Percentiles rank a stretch among this genome's conserved stretches.
Evolutionary conservation across 2,797 vertebrate species (phyloP).

Genomic region (Oreochromis mossambicus): DNA sequence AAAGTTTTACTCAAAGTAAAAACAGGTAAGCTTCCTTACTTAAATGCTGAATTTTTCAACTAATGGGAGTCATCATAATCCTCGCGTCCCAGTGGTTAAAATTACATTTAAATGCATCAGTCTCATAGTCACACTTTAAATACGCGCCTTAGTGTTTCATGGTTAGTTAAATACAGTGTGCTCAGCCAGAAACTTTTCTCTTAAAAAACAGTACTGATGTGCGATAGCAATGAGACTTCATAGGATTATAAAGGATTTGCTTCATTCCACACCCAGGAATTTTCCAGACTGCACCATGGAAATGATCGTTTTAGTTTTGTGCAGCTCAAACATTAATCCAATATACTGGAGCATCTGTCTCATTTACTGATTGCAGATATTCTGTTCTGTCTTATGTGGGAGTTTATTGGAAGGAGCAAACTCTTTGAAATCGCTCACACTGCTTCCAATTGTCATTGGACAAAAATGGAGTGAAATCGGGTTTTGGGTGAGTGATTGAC

Average conservation of each 20-base stretch:
- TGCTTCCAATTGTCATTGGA: conserved; percentile 2
- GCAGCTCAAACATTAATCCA: neutral
- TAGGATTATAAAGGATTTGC: conserved; percentile 6
- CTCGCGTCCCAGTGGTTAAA: neutral
- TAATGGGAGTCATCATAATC: conserved; percentile 1
- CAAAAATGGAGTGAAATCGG: conserved; percentile 21
- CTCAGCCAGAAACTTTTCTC: neutral
- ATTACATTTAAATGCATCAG: neutral
- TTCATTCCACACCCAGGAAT: neutral
- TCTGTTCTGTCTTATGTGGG: conserved; percentile 1
- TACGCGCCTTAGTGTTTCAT: neutral
- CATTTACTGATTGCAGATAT: conserved; percentile 26
- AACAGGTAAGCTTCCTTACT: neutral
- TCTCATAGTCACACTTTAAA: neutral
- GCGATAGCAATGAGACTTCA: neutral
- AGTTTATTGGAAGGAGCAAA: conserved; percentile 15
- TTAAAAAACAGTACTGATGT: neutral
- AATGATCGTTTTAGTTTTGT: neutral
- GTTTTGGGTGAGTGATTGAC: conserved; percentile 31
- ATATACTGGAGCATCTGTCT: conserved; percentile 17
- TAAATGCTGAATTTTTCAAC: neutral
- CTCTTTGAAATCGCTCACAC: neutral
- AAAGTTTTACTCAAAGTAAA: conserved; percentile 4
- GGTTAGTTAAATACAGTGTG: conserved; percentile 5
- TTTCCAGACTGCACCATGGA: neutral